phyloP scores from a whole-genome alignment of 2,797 vertebrate genomes.

The Pipistrellus pygmaeus region DNA sequence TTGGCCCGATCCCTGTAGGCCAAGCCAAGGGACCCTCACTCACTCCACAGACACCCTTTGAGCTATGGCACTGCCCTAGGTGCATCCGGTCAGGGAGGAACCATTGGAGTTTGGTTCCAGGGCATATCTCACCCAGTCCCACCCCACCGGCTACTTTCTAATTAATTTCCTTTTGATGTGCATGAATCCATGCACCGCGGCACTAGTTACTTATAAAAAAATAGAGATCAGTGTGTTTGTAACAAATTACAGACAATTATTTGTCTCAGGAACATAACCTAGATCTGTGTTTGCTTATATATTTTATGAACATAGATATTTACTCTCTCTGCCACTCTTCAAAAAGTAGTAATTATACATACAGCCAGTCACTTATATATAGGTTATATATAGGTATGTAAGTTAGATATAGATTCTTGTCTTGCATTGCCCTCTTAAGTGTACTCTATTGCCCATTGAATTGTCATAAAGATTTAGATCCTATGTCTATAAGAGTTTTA shows the following conservation, averaged over 20 bases:
- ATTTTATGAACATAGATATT: constrained; percentile 24
- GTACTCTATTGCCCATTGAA: background rate
- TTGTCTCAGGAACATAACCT: constrained; percentile 48
- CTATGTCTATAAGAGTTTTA: background rate
- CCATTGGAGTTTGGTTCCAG: no score
- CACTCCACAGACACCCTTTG: no score
- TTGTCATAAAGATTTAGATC: constrained; percentile 31
- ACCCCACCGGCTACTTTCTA: no score
- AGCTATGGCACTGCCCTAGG: no score
- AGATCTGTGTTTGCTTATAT: constrained; percentile 10
- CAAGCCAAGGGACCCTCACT: no score
- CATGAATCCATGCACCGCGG: no score
- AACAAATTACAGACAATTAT: constrained; percentile 25
- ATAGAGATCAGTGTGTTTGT: background rate
- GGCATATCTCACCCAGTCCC: no score
- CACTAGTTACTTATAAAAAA: background rate
- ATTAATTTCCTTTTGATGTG: no score
- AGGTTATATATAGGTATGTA: background rate
- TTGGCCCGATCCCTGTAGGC: no score
- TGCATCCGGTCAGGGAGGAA: no score
- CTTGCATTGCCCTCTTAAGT: background rate
- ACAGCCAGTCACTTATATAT: background rate
- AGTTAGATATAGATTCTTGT: constrained; percentile 2
- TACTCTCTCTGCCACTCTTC: background rate
- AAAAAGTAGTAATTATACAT: constrained; percentile 31